Conservation (phyloP, 2,888 invertebrate species). For the Synanthedon vespiformis region DNA sequence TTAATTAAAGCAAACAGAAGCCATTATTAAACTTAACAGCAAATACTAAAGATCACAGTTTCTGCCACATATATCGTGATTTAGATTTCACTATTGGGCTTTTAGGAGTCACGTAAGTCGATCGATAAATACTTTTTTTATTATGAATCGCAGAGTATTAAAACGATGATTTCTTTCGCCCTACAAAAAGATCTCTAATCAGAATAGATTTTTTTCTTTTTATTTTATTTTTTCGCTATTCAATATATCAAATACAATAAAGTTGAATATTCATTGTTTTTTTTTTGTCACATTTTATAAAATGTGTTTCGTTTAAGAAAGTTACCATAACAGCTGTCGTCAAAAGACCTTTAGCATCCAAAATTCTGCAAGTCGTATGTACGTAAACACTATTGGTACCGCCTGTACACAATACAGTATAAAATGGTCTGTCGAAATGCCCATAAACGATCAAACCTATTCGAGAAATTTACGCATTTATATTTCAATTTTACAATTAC, state of each 20-base stretch:
- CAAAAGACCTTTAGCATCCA: constrained; percentile 54
- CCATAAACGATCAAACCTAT: no score
- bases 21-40: constrained; percentile 23
- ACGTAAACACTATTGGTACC: no score
- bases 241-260: background rate
- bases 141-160: background rate
- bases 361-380: constrained; percentile 23
- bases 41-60: constrained; percentile 47
- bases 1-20: background rate
- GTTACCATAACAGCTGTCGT: constrained; percentile 31
- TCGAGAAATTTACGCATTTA: no score
- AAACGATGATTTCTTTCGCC: no score
- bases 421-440: no score
- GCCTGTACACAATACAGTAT: no score
- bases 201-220: no score
- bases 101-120: background rate
- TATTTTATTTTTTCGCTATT: no score
- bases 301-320: constrained; percentile 32
- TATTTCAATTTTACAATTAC: no score
- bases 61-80: constrained; percentile 24
- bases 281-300: constrained; percentile 11
- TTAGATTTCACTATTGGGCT: constrained; percentile 16
- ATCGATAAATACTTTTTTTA: background rate
- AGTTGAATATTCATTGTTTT: background rate
- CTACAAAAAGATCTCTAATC: no score